phyloP scores from a whole-genome alignment of 2,113 vertebrate species.

The Pyrgilauda ruficollis region DNA sequence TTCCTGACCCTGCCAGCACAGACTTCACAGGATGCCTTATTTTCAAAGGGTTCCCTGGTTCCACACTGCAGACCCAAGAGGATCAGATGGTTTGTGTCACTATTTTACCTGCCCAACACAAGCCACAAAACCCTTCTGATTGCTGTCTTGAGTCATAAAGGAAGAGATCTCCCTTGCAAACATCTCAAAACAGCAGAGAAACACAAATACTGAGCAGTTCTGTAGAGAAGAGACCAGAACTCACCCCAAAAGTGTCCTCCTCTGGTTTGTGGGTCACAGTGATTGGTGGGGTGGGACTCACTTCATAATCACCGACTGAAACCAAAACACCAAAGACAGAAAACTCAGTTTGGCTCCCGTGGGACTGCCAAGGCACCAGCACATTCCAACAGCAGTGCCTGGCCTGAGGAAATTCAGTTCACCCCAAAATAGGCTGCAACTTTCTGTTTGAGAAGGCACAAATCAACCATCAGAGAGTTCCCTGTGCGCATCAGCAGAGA shows the following conservation, averaged over 20 bases:
- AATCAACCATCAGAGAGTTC: not conserved
- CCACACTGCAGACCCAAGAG: not conserved
- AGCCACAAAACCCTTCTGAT: not conserved
- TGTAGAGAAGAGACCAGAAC: slow-evolving; percentile 49
- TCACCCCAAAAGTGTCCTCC: slow-evolving; percentile 94
- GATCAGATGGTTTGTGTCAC: not conserved
- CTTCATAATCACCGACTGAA: slow-evolving; percentile 75
- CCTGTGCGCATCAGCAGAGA: not conserved
- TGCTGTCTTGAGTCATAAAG: not conserved
- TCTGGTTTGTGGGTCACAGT: slow-evolving; percentile 87
- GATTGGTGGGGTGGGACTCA: slow-evolving; percentile 83
- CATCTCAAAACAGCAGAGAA: not conserved
- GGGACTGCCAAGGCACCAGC: not conserved
- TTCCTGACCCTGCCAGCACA: slow-evolving; percentile 31
- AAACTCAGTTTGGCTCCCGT: not conserved
- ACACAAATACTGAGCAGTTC: not conserved
- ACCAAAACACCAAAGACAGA: slow-evolving; percentile 51
- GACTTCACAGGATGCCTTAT: slow-evolving; percentile 5
- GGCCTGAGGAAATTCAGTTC: not conserved
- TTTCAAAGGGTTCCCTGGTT: slow-evolving; percentile 3
- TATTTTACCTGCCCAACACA: not conserved
- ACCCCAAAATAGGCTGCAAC: not conserved
- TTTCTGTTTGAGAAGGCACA: not conserved
- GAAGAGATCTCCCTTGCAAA: slow-evolving; percentile 6
- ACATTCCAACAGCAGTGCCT: not conserved